These are phyloP conservation scores for Choreutis nemorana DNA, from an alignment of 2,888 invertebrate species.

Conservation along the genomic window DNA sequence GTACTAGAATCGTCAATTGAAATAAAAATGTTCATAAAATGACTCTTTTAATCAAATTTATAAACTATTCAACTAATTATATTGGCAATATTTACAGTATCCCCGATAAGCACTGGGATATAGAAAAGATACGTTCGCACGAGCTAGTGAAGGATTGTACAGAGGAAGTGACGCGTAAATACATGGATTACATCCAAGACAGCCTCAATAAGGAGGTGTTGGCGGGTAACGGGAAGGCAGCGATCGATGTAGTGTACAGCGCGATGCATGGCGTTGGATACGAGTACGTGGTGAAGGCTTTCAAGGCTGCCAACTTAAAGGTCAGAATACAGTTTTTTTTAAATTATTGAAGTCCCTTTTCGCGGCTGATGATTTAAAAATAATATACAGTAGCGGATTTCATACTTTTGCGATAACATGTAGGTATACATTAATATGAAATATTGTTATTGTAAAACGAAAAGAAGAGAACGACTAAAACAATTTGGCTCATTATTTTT, in stretches of 20 bases:
- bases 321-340: slow-evolving; percentile 30
- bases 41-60: too few species aligned
- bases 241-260: slow-evolving; percentile 83
- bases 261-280: slow-evolving; percentile 99
- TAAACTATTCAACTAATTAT: neutral
- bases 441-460: too few species aligned
- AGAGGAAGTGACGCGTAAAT: slow-evolving; percentile 70
- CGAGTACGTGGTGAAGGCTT: slow-evolving; percentile 76
- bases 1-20: too few species aligned
- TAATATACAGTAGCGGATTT: too few species aligned
- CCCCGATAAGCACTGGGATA: slow-evolving; percentile 80
- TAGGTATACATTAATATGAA: too few species aligned
- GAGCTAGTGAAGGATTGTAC: slow-evolving; percentile 74
- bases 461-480: too few species aligned
- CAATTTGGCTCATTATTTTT: too few species aligned
- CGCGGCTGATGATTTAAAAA: too few species aligned
- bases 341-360: too few species aligned
- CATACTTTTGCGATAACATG: too few species aligned
- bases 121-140: slow-evolving; percentile 58
- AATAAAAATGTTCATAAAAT: too few species aligned
- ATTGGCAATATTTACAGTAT: slow-evolving; percentile 73
- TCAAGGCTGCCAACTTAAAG: slow-evolving; percentile 77
- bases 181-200: slow-evolving; percentile 69
- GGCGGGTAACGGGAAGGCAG: slow-evolving; percentile 61
- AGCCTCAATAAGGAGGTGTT: slow-evolving; percentile 61